Conservation (phyloP, 2,113 vertebrate genomes). For the Tiliqua scincoides region DNA sequence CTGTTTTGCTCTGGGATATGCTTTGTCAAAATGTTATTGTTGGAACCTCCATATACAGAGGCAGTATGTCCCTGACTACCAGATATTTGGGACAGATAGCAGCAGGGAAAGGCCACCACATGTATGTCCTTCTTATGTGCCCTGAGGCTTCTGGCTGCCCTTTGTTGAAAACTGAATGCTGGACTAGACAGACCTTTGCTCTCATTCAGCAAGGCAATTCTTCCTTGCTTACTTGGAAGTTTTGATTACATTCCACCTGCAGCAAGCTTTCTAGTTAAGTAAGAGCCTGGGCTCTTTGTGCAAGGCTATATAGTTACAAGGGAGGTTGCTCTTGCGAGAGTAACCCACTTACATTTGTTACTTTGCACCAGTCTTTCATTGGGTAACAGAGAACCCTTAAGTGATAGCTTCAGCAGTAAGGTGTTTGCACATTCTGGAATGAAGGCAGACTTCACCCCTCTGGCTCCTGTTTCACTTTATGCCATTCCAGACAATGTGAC, state of each 20-base stretch:
- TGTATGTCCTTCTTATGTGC: background rate
- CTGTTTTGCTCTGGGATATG: no score
- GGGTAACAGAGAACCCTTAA: slow-evolving; percentile 30
- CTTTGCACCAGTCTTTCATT: background rate
- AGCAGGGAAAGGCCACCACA: no score
- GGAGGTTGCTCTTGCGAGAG: slow-evolving; percentile 6
- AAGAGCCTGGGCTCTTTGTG: slow-evolving; percentile 22
- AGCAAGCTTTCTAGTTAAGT: slow-evolving; percentile 27
- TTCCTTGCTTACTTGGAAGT: background rate
- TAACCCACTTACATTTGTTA: slow-evolving; percentile 38
- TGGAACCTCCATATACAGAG: no score
- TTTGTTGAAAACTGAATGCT: background rate
- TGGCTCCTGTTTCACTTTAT: slow-evolving; percentile 60
- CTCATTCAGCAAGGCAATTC: no score
- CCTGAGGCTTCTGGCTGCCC: background rate
- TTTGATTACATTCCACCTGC: slow-evolving; percentile 1
- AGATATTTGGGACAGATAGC: no score
- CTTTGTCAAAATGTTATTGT: no score
- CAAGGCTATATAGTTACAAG: background rate
- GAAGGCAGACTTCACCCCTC: slow-evolving; percentile 29
- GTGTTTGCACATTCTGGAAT: slow-evolving; percentile 22
- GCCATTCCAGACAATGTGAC: slow-evolving; percentile 46
- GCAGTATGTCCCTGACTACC: no score
- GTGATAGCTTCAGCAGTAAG: slow-evolving; percentile 16
- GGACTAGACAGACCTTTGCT: background rate